Evolutionary conservation across 2,888 invertebrate genomes (phyloP).

Genomic region (Aphodius sticticus): DNA sequence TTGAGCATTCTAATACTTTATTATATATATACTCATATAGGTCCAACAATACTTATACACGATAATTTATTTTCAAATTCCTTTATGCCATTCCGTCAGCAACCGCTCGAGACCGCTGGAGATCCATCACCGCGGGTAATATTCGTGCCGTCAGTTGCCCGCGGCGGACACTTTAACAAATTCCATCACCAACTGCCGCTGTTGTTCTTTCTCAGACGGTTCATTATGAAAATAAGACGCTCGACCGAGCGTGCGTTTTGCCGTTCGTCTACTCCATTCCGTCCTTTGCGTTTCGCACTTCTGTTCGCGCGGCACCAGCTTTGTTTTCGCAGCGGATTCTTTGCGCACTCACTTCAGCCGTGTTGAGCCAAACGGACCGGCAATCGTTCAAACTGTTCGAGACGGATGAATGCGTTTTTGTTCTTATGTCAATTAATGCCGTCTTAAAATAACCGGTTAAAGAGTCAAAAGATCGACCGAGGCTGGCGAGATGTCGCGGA

Average conservation of each 20-base stretch:
- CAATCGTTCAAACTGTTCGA: neutral
- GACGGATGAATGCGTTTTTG: neutral
- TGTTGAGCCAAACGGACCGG: neutral
- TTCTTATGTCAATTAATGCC: neutral
- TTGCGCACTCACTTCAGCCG: neutral
- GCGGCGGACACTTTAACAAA: neutral
- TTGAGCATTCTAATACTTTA: too few species aligned
- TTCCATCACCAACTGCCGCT: constrained; percentile 4
- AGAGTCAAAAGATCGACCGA: neutral
- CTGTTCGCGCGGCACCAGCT: neutral
- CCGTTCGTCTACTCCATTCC: neutral
- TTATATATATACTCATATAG: too few species aligned
- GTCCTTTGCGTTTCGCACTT: neutral
- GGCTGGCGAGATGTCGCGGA: neutral
- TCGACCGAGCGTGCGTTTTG: neutral
- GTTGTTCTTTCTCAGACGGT: neutral
- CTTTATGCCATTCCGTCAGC: neutral
- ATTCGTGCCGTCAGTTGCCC: neutral
- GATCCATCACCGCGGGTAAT: neutral
- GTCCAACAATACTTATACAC: neutral
- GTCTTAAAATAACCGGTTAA: neutral
- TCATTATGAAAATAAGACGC: constrained; percentile 4
- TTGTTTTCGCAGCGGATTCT: neutral
- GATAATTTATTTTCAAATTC: neutral
- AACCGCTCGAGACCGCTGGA: neutral